phyloP scores from a whole-genome alignment of 2,113 vertebrate genomes.

The Montifringilla adamsi region DNA sequence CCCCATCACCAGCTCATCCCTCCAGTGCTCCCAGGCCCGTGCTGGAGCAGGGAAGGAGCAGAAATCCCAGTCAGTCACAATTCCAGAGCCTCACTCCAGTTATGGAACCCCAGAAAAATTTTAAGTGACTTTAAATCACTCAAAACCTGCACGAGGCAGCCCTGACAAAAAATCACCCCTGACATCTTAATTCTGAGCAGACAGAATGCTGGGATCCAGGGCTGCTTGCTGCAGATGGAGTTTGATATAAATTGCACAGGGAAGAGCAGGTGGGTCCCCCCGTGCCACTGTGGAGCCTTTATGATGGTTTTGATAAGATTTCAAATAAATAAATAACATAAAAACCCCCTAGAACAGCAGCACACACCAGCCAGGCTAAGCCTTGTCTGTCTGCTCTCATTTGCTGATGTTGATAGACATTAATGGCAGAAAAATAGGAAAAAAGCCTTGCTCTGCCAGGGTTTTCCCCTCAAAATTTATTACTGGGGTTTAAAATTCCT shows the following conservation, averaged over 20 bases:
- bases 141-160: not conserved
- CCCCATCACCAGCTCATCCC: rapidly evolving
- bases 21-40: rapidly evolving
- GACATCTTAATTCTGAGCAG: not conserved
- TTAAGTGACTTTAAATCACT: not conserved
- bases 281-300: not conserved
- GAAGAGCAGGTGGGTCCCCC: not conserved
- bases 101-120: not conserved
- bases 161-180: not conserved
- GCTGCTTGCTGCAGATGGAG: not conserved
- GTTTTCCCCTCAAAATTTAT: not conserved
- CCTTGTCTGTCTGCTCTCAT: constrained; percentile 23
- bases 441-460: not conserved
- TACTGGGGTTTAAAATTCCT: constrained; percentile 32
- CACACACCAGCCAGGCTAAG: not conserved
- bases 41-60: not conserved
- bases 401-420: not conserved
- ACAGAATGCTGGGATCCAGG: not conserved
- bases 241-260: not conserved
- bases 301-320: not conserved
- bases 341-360: not conserved
- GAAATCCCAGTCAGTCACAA: rapidly evolving
- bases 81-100: not conserved
- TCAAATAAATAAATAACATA: not conserved
- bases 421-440: not conserved